These are phyloP conservation scores for Rousettus madagascariensis DNA, from an alignment of 2,797 vertebrate genomes.

Conservation along the genomic window DNA sequence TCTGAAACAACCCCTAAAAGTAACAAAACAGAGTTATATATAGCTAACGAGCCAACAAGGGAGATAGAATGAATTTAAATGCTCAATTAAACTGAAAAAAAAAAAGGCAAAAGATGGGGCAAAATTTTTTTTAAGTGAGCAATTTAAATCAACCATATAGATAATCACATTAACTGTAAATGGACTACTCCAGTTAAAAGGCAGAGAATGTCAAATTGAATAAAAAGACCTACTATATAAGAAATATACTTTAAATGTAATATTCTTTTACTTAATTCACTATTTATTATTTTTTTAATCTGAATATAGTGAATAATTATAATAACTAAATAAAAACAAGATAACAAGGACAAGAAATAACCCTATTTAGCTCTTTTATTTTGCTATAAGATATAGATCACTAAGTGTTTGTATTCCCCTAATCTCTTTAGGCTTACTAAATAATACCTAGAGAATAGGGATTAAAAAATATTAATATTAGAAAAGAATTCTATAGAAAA, in stretches of 20 bases:
- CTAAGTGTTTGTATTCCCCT: not conserved
- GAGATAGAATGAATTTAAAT: conserved; percentile 10
- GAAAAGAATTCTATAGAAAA: conserved; percentile 26
- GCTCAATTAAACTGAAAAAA: not conserved
- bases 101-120: not conserved
- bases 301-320: not conserved
- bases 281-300: conserved; percentile 11
- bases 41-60: conserved; percentile 15
- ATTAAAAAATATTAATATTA: not conserved
- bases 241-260: conserved; percentile 5
- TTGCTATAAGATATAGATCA: not conserved
- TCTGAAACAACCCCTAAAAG: conserved; percentile 1
- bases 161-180: conserved; percentile 34
- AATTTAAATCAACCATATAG: not conserved
- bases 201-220: not conserved
- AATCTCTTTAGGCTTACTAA: not conserved
- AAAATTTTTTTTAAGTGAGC: not conserved
- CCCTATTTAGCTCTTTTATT: not conserved
- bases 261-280: conserved; percentile 22
- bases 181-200: not conserved
- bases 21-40: not conserved
- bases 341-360: conserved; percentile 8
- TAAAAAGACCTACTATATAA: not conserved
- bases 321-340: not conserved
- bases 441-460: not conserved